Percentiles rank a stretch among this genome's conserved stretches.
phyloP scores from a whole-genome alignment of 2,888 invertebrate species.

The Ceratothoa steindachneri region DNA sequence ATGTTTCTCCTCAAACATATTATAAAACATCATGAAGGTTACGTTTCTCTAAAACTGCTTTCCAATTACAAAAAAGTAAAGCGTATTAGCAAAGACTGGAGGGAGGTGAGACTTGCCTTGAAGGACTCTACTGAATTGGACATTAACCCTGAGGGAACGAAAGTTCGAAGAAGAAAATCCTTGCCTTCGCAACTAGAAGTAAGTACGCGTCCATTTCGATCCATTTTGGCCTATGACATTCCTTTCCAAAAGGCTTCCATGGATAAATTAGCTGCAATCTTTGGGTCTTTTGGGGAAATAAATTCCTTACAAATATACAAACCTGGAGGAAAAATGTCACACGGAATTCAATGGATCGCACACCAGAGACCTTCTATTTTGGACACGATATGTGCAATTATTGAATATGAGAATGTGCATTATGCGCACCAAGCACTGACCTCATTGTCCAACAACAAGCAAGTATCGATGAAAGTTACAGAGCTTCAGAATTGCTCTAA shows the following conservation, averaged over 20 bases:
- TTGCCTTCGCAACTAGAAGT: slow-evolving; percentile 87
- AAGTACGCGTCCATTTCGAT: slow-evolving; percentile 70
- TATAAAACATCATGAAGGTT: slow-evolving; percentile 89
- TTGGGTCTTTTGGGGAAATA: slow-evolving; percentile 82
- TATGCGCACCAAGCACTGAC: slow-evolving; percentile 62
- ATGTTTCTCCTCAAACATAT: slow-evolving; percentile 93
- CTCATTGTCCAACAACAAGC: slow-evolving; percentile 13
- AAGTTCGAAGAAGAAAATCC: slow-evolving; percentile 75
- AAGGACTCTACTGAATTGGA: slow-evolving; percentile 70
- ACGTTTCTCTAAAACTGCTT: slow-evolving; percentile 87
- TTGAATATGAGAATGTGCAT: slow-evolving; percentile 54
- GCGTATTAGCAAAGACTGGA: slow-evolving; percentile 88
- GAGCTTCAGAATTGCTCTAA: slow-evolving; percentile 12
- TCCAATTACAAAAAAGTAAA: slow-evolving; percentile 93
- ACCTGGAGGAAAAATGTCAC: slow-evolving; percentile 83
- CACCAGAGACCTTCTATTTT: slow-evolving; percentile 84
- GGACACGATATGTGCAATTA: slow-evolving; percentile 32
- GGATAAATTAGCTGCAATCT: slow-evolving; percentile 85
- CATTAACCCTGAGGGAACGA: slow-evolving; percentile 85
- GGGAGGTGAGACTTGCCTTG: slow-evolving; percentile 82
- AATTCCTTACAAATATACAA: slow-evolving; percentile 79
- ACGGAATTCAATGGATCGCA: slow-evolving; percentile 83
- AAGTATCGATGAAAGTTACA: slow-evolving; percentile 21
- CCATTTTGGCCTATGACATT: slow-evolving; percentile 79
- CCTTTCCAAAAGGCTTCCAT: slow-evolving; percentile 78